Evolutionary conservation across 92 coral and sea anemone species (phyloP), one percentile per base, ranked within the genome.

Genomic region (Zoanthus sociatus): DNA sequence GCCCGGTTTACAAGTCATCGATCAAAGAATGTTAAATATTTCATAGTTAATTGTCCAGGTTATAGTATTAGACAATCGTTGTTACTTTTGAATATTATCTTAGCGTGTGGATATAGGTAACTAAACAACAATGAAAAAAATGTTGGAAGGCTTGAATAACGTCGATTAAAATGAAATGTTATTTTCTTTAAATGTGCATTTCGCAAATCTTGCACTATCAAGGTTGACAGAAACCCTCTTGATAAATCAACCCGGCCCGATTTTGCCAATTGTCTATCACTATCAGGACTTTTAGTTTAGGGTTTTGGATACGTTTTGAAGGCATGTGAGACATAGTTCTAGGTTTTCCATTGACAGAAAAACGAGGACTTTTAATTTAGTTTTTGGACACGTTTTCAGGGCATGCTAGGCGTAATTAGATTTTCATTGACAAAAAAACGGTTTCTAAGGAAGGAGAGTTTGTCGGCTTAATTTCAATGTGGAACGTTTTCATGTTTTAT

Each of bases 21-120:
- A 78, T 78, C 53, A 60, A 18, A 74, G 85, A 81, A 81, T 81
- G 66, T 46, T 45, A 66, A 64, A 18, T 74, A 81, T 81, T 66
- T 81, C 85, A 64, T 61, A 48, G 66, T 81, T 74, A 44, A 61
- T 64, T 64, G 85, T 63, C 45, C 75, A 10, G 79, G n/a, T 78
- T 58, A 56, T n/a, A 32, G 42, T 78, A 53, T 60, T 71, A 32
- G 32, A 60, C 72, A 78, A 32, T 60, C 42, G 32, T 78, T 26
- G 71, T 55, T 37, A 55, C 83, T 7, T 55, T 54, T 16, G 42
- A 2, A 26, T 26, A 26, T 50, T 6, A 76, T 76, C 37, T 73
- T 15, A 20, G 53, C 42, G 9, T n/a, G 33, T 12, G 16, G 79
- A 76, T 17, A 48, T 7, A 78, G 83, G 30, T 58, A 30, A 17